These are phyloP conservation scores for Limanda limanda DNA, from an alignment of 2,113 vertebrate species.

Conservation along the genomic window DNA sequence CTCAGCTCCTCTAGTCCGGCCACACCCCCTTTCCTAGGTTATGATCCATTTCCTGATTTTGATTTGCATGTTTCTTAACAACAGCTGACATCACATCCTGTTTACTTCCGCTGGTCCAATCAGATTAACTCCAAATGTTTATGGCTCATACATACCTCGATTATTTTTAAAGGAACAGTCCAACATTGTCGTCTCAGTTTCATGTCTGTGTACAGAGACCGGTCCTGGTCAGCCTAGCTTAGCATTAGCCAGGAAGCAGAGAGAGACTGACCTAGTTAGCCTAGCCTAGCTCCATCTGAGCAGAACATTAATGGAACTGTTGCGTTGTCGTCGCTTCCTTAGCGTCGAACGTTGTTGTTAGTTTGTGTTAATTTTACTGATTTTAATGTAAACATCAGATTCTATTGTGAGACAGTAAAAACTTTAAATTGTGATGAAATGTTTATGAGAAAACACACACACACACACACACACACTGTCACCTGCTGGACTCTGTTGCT, in stretches of 20 bases:
- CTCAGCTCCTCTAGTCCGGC: slow-evolving; percentile 17
- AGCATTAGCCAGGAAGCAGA: slow-evolving; percentile 38
- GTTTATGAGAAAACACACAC: slow-evolving; percentile 43
- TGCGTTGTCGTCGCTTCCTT: too few relatives aligned
- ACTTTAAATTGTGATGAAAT: slow-evolving; percentile 56
- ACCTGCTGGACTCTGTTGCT: slow-evolving; percentile 17
- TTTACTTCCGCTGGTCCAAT: slow-evolving; percentile 39
- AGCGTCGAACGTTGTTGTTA: slow-evolving; percentile 12
- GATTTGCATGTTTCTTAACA: slow-evolving; percentile 67
- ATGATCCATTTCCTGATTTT: slow-evolving; percentile 9
- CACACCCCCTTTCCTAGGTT: slow-evolving; percentile 25
- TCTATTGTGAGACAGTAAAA: slow-evolving; percentile 60
- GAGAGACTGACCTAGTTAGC: slow-evolving; percentile 24
- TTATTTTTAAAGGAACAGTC: slow-evolving; percentile 25
- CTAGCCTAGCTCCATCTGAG: background rate
- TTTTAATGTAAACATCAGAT: slow-evolving; percentile 67
- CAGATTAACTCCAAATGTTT: background rate
- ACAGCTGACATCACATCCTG: slow-evolving; percentile 37
- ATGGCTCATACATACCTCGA: background rate
- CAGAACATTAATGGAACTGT: background rate
- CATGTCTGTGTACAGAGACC: background rate
- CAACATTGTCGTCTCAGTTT: background rate
- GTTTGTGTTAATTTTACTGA: slow-evolving; percentile 56
- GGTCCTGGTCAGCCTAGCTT: slow-evolving; percentile 44
- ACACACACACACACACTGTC: slow-evolving; percentile 8